Conservation (phyloP, 2,888 invertebrate genomes). For the Morinoia aosen region DNA sequence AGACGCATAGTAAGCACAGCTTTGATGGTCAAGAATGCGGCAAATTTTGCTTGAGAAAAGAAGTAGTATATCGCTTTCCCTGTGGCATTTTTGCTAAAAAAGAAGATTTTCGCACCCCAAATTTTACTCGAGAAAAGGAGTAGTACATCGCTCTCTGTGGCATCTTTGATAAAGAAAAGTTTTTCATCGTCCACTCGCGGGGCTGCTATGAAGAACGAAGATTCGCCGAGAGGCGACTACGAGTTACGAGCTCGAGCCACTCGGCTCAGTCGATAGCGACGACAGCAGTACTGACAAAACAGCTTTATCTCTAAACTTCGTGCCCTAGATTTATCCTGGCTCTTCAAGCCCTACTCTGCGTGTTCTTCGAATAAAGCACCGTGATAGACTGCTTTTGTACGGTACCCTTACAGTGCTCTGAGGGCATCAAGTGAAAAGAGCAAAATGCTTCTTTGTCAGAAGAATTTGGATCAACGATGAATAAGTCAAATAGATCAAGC, state of each 20-base stretch:
- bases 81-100: not conserved
- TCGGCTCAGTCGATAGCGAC: not conserved
- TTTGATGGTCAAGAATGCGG: too few species aligned
- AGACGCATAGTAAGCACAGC: too few species aligned
- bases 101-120: not conserved
- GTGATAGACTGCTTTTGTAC: not conserved
- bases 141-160: not conserved
- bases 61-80: too few species aligned
- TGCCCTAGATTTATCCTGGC: not conserved
- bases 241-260: not conserved
- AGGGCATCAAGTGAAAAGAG: not conserved
- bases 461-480: not conserved
- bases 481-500: too few species aligned
- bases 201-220: constrained; percentile 29
- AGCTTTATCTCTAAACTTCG: constrained; percentile 13
- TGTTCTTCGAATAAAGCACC: not conserved
- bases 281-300: constrained; percentile 18
- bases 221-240: not conserved
- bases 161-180: not conserved
- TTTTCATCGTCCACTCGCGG: not conserved
- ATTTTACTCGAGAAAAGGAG: too few species aligned
- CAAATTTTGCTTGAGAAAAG: too few species aligned
- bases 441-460: not conserved
- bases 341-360: not conserved
- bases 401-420: not conserved